These are phyloP conservation scores for Mus caroli DNA, from an alignment of 2,797 vertebrate genomes.

Conservation along the genomic window DNA sequence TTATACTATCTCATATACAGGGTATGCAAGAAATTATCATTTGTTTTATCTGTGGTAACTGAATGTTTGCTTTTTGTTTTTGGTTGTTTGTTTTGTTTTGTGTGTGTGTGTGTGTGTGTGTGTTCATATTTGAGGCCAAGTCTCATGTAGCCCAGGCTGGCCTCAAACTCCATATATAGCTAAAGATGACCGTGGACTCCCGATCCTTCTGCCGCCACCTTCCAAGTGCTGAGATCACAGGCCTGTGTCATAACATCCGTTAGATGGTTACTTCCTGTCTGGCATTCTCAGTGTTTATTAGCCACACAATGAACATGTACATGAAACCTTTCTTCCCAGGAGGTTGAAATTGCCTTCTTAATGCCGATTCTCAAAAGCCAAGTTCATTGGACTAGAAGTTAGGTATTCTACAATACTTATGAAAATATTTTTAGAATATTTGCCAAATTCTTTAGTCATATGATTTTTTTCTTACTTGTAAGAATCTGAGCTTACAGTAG, in stretches of 20 bases:
- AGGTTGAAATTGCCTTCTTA: background rate
- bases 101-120: background rate
- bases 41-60: background rate
- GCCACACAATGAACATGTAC: background rate
- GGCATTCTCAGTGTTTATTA: background rate
- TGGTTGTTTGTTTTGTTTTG: background rate
- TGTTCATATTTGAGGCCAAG: background rate
- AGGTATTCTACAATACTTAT: background rate
- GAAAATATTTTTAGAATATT: background rate
- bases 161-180: background rate
- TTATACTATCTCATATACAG: background rate
- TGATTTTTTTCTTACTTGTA: background rate
- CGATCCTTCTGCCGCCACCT: background rate
- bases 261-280: background rate
- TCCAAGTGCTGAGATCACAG: background rate
- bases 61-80: background rate
- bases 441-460: background rate
- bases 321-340: background rate
- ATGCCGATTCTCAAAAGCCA: background rate
- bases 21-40: background rate
- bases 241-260: background rate
- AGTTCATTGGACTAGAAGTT: background rate
- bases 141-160: background rate
- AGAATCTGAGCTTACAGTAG: background rate
- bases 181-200: background rate